A percentile compares a stretch with the other conserved stretches of the same genome.
phyloP scores from a whole-genome alignment of 1,140 invertebrate species.

The Phymorhynchus buccinoides region DNA sequence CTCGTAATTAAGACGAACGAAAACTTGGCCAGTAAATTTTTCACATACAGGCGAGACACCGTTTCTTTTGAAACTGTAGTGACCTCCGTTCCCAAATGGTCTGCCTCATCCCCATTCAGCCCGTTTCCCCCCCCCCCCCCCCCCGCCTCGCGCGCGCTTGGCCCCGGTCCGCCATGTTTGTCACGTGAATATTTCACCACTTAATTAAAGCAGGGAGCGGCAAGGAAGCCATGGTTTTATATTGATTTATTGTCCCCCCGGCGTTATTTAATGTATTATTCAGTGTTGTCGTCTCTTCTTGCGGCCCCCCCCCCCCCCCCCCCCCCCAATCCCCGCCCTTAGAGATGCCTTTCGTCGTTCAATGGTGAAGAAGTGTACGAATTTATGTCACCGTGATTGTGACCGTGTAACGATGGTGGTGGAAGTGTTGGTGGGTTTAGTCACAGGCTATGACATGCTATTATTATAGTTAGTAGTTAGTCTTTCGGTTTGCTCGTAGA shows the following conservation, averaged over 20 bases:
- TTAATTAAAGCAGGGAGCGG: constrained; percentile 11
- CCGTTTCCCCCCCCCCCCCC: background rate
- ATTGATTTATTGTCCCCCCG: constrained; percentile 2
- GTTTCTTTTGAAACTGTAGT: background rate
- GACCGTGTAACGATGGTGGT: background rate
- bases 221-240: background rate
- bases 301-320: background rate
- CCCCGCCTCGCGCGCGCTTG: no score
- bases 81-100: background rate
- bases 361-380: no score
- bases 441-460: no score
- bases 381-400: background rate
- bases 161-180: background rate
- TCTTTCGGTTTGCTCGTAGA: no score
- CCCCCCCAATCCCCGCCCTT: no score
- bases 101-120: background rate
- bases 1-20: constrained; percentile 1
- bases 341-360: background rate
- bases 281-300: background rate
- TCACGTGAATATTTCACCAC: constrained; percentile 3
- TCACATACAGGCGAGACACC: background rate
- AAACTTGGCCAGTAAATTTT: constrained; percentile 8
- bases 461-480: no score
- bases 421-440: background rate
- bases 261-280: background rate